Evolutionary conservation across 2,113 vertebrate genomes (phyloP).

Genomic region (Centropus unirufus): DNA sequence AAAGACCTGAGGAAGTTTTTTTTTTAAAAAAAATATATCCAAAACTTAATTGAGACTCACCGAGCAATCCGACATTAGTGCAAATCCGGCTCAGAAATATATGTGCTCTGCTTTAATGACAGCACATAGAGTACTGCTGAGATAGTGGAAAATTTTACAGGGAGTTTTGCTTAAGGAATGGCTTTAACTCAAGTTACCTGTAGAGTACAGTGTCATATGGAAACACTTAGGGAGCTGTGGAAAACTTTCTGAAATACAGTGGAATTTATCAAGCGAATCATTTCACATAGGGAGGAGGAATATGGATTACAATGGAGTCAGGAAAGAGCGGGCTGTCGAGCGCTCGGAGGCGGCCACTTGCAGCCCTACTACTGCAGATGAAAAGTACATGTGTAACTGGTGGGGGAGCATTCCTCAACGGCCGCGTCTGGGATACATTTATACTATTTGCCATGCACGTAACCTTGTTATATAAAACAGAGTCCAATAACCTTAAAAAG

Average conservation of each 20-base stretch:
- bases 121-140: slow-evolving; percentile 78
- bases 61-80: slow-evolving; percentile 50
- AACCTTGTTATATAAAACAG: slow-evolving; percentile 64
- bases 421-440: slow-evolving; percentile 64
- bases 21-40: background rate
- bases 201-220: slow-evolving; percentile 76
- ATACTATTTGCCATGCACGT: slow-evolving; percentile 64
- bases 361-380: slow-evolving; percentile 38
- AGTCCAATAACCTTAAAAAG: slow-evolving; percentile 55
- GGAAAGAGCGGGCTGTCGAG: slow-evolving; percentile 35
- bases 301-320: slow-evolving; percentile 65
- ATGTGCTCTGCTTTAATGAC: slow-evolving; percentile 68
- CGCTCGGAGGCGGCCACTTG: slow-evolving; percentile 14
- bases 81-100: slow-evolving; percentile 67
- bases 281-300: slow-evolving; percentile 63
- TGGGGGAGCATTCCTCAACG: slow-evolving; percentile 44
- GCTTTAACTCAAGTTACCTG: slow-evolving; percentile 82
- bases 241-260: slow-evolving; percentile 80
- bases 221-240: slow-evolving; percentile 80
- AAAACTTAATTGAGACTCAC: slow-evolving; percentile 60
- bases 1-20: slow-evolving; percentile 55
- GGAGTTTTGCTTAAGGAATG: slow-evolving; percentile 73
- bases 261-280: slow-evolving; percentile 68
- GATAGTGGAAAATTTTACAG: slow-evolving; percentile 78
- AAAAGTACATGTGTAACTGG: slow-evolving; percentile 56